These are phyloP conservation scores for Holocentrus rufus DNA, from an alignment of 2,797 vertebrate species.

Conservation along the genomic window DNA sequence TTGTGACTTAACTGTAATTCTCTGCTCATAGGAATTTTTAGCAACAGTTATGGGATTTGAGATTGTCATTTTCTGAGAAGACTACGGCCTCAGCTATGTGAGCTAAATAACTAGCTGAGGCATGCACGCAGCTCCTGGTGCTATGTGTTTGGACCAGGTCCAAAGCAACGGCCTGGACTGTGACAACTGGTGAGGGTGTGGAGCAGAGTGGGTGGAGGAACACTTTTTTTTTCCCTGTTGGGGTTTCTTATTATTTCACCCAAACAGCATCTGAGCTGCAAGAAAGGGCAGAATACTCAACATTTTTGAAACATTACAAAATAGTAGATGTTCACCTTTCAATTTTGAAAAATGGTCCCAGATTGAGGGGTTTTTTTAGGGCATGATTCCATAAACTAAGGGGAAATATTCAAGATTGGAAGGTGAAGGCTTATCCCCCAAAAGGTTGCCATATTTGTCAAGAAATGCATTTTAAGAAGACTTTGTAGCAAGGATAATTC, in stretches of 20 bases:
- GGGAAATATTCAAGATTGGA: too few species aligned
- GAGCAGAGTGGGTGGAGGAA: neutral
- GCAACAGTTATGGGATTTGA: neutral
- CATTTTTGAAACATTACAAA: too few species aligned
- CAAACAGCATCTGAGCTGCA: neutral
- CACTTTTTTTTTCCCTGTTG: neutral
- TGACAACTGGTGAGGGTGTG: conserved; percentile 28
- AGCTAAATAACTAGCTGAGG: neutral
- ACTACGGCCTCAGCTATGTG: conserved; percentile 6
- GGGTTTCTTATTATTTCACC: neutral
- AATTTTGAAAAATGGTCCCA: too few species aligned
- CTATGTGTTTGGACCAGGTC: neutral
- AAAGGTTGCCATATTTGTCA: too few species aligned
- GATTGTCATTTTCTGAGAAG: conserved; percentile 13
- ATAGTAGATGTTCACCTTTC: too few species aligned
- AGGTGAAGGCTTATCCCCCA: too few species aligned
- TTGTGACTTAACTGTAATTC: neutral
- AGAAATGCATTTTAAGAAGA: too few species aligned
- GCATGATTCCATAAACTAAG: too few species aligned
- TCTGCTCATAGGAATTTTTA: conserved; percentile 14
- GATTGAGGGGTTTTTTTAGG: too few species aligned
- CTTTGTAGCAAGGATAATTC: too few species aligned
- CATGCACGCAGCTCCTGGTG: conserved; percentile 9
- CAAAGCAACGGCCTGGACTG: conserved; percentile 7
- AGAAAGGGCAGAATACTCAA: conserved; percentile 1